Conservation (phyloP, 2,113 vertebrate genomes). For the Semnopithecus entellus region DNA sequence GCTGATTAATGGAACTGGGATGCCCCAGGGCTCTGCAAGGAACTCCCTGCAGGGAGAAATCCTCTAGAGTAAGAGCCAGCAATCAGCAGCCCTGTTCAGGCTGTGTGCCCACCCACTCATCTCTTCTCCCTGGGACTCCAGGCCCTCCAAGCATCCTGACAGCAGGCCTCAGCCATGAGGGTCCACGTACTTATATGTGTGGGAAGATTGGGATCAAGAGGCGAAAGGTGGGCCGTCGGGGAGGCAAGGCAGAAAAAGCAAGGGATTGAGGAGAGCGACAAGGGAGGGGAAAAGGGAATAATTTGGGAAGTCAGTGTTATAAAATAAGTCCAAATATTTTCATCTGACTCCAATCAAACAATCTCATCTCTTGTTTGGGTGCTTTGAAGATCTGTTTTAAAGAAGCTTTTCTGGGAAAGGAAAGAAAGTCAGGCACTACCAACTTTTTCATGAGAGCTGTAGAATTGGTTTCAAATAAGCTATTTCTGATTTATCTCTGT, state of each 20-base stretch:
- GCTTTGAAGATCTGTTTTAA: background rate
- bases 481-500: background rate
- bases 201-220: background rate
- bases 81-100: background rate
- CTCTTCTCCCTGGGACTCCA: background rate
- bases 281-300: background rate
- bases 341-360: background rate
- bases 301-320: background rate
- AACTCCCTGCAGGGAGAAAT: background rate
- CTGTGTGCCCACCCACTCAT: accelerated
- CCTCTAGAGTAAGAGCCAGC: background rate
- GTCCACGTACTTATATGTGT: background rate
- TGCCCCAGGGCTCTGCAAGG: background rate
- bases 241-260: background rate
- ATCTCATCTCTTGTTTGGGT: background rate
- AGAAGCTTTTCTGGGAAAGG: background rate
- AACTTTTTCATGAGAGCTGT: background rate
- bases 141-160: background rate
- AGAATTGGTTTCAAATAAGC: background rate
- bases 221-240: background rate
- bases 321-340: constrained; percentile 12
- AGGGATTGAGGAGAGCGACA: background rate
- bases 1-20: background rate
- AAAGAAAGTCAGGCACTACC: background rate
- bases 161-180: background rate